Evolutionary conservation across 2,797 vertebrate genomes (phyloP).

Genomic region (Brachyalestes nurse): DNA sequence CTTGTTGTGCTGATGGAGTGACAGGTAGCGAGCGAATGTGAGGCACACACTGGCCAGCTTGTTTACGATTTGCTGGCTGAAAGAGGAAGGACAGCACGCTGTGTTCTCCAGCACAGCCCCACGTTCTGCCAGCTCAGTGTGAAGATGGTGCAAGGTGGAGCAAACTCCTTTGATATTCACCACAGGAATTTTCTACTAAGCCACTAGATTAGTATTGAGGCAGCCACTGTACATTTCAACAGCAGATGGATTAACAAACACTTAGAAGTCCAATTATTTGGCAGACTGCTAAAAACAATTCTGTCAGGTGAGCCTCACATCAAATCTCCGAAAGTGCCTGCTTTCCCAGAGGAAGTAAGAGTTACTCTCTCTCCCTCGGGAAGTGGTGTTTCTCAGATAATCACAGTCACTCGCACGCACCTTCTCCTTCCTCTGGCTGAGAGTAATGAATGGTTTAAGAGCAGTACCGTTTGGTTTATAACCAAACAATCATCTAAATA

Average conservation of each 20-base stretch:
- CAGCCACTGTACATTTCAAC: background rate
- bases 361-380: background rate
- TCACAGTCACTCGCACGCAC: background rate
- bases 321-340: constrained; percentile 3
- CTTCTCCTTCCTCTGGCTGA: background rate
- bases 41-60: constrained; percentile 7
- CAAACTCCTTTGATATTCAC: constrained; percentile 45
- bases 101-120: constrained; percentile 64
- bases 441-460: background rate
- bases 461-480: too few relatives aligned
- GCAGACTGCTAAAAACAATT: background rate
- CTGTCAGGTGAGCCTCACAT: background rate
- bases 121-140: constrained; percentile 56
- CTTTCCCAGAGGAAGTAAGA: background rate
- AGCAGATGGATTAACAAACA: background rate
- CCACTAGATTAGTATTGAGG: background rate
- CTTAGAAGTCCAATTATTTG: background rate
- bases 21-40: constrained; percentile 34
- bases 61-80: constrained; percentile 37
- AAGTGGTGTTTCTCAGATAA: background rate
- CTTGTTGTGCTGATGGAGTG: constrained; percentile 32
- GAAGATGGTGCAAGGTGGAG: constrained; percentile 65
- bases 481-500: too few relatives aligned
- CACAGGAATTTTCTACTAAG: background rate
- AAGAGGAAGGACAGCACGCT: constrained; percentile 66